phyloP scores from a whole-genome alignment of 2,888 invertebrate genomes.

The Calephelis perditalis region DNA sequence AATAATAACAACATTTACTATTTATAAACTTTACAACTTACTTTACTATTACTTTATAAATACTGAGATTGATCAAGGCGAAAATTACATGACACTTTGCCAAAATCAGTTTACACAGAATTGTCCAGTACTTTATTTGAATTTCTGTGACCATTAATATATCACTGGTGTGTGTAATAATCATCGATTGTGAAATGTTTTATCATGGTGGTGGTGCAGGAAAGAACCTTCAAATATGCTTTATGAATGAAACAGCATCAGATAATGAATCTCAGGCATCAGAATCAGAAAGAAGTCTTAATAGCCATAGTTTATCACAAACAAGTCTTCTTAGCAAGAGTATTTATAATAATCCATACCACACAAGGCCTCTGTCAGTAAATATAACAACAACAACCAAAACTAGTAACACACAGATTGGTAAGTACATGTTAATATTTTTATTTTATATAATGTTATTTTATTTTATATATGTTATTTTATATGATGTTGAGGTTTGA shows the following conservation, averaged over 20 bases:
- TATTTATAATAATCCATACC: constrained; percentile 69
- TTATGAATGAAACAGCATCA: constrained; percentile 94
- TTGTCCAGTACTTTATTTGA: too few relatives aligned
- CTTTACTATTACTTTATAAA: too few relatives aligned
- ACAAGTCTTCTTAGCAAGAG: constrained; percentile 66
- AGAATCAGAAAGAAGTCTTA: constrained; percentile 80
- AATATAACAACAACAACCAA: constrained; percentile 69
- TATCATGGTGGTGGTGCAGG: constrained; percentile 73
- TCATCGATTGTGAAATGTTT: constrained; percentile 27
- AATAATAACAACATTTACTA: too few relatives aligned
- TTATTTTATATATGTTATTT: background rate
- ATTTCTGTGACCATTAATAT: background rate
- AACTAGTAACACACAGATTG: constrained; percentile 57
- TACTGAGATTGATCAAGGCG: too few relatives aligned
- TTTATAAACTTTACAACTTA: too few relatives aligned
- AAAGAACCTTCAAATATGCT: constrained; percentile 96
- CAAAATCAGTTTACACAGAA: too few relatives aligned
- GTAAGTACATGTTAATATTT: constrained; percentile 41
- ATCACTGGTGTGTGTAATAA: constrained; percentile 2
- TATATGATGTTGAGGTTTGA: background rate
- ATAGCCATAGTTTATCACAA: constrained; percentile 53
- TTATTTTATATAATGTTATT: background rate
- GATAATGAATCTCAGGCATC: constrained; percentile 89
- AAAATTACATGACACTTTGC: too few relatives aligned
- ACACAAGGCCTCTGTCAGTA: constrained; percentile 67